Percentiles rank a stretch among this genome's conserved stretches.
Conservation (phyloP, 2,888 invertebrate species). For the Cephus rjabovi region DNA sequence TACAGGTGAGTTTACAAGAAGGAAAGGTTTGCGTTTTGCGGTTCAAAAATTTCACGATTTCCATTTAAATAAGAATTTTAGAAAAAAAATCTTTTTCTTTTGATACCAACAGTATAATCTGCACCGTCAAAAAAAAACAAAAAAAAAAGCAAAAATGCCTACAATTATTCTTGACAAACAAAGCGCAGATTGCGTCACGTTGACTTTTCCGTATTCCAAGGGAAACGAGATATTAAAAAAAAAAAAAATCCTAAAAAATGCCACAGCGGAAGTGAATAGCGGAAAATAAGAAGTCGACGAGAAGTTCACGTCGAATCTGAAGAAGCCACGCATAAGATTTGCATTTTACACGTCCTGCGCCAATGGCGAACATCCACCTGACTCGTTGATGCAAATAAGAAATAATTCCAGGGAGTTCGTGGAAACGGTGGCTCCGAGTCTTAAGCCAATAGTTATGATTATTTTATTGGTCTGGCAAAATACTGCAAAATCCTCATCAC, state of each 20-base stretch:
- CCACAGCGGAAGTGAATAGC: background rate
- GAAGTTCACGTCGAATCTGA: background rate
- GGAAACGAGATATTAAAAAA: too few species aligned
- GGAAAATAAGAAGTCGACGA: background rate
- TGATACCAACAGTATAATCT: background rate
- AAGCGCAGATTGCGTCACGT: background rate
- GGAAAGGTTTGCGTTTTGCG: background rate
- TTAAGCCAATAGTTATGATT: background rate
- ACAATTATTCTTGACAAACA: slow-evolving; percentile 13
- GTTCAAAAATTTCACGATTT: slow-evolving; percentile 21
- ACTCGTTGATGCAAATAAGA: background rate
- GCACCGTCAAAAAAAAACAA: background rate
- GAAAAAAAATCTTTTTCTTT: background rate
- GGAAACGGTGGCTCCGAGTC: background rate
- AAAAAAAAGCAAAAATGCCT: background rate
- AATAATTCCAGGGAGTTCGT: background rate
- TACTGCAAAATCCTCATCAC: background rate
- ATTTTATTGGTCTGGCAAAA: background rate
- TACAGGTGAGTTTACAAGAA: slow-evolving; percentile 63
- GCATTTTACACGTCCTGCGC: background rate
- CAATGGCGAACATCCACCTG: background rate
- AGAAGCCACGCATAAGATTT: background rate
- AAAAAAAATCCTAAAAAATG: background rate
- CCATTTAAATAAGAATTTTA: slow-evolving; percentile 35
- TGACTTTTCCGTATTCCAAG: background rate